Evolutionary conservation across 1,140 invertebrate genomes (phyloP).

Genomic region (Drosophila parabipectinata): DNA sequence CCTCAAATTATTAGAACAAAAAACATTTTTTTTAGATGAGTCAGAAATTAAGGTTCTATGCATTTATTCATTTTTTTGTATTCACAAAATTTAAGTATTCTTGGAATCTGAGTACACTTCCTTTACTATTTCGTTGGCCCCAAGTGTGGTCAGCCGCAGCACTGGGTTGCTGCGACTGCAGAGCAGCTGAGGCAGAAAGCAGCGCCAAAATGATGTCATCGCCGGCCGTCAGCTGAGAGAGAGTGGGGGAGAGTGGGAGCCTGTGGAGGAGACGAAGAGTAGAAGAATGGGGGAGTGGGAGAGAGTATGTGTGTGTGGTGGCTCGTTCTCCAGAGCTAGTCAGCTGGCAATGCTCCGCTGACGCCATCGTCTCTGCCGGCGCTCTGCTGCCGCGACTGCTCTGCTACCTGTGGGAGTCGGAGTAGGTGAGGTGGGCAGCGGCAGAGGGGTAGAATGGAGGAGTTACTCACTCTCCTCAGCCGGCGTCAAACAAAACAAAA

Average conservation of each 20-base stretch:
- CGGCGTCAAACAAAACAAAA: slow-evolving; percentile 24
- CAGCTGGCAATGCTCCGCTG: slow-evolving; percentile 65
- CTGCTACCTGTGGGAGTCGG: slow-evolving; percentile 8
- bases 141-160: not conserved
- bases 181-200: slow-evolving; percentile 17
- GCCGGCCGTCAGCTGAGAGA: slow-evolving; percentile 41
- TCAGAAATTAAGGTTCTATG: too few species aligned
- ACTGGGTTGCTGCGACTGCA: slow-evolving; percentile 19
- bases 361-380: slow-evolving; percentile 61
- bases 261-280: not conserved
- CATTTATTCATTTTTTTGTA: too few species aligned
- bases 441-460: not conserved
- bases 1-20: too few species aligned
- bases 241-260: slow-evolving; percentile 9
- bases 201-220: slow-evolving; percentile 54
- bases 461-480: slow-evolving; percentile 56
- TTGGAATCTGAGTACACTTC: not conserved
- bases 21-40: too few species aligned
- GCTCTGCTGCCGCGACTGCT: slow-evolving; percentile 20
- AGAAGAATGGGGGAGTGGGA: slow-evolving; percentile 3
- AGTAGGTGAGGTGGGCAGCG: slow-evolving; percentile 1
- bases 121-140: not conserved
- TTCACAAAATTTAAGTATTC: too few species aligned
- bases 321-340: slow-evolving; percentile 18
- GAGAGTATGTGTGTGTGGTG: not conserved